Evolutionary conservation across 1,140 invertebrate genomes (phyloP).

Genomic region (Drosophila melanica): DNA sequence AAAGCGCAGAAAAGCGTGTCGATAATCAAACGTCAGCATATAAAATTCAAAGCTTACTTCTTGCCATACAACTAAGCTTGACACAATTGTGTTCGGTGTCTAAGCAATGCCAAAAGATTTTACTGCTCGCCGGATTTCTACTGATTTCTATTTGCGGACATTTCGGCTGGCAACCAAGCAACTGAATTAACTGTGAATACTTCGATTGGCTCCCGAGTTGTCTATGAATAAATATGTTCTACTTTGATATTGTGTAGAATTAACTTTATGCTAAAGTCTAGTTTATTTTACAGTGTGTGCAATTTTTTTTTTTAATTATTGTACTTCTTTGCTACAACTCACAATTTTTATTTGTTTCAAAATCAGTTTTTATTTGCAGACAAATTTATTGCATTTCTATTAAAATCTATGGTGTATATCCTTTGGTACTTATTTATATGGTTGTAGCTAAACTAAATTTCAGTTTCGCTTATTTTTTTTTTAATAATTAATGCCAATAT

Average conservation of each 20-base stretch:
- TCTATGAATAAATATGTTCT: neutral
- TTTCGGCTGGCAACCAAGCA: constrained; percentile 22
- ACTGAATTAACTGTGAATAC: constrained; percentile 14
- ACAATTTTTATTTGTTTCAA: too few species aligned
- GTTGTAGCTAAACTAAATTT: too few species aligned
- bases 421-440: too few species aligned
- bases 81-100: constrained; percentile 28
- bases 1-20: constrained; percentile 58
- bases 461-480: too few species aligned
- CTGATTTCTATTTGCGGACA: constrained; percentile 31
- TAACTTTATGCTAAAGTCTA: neutral
- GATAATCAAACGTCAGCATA: constrained; percentile 80
- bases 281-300: too few species aligned
- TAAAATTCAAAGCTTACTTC: constrained; percentile 72
- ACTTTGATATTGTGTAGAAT: neutral
- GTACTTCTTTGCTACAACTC: too few species aligned
- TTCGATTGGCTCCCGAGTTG: neutral
- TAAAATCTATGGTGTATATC: too few species aligned
- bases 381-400: too few species aligned
- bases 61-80: constrained; percentile 44
- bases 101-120: constrained; percentile 28
- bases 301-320: too few species aligned
- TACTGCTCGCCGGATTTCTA: constrained; percentile 19
- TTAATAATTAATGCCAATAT: too few species aligned
- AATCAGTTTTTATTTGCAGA: too few species aligned